phyloP scores from a whole-genome alignment of 2,888 invertebrate genomes.

The Cosmopolites sordidus region DNA sequence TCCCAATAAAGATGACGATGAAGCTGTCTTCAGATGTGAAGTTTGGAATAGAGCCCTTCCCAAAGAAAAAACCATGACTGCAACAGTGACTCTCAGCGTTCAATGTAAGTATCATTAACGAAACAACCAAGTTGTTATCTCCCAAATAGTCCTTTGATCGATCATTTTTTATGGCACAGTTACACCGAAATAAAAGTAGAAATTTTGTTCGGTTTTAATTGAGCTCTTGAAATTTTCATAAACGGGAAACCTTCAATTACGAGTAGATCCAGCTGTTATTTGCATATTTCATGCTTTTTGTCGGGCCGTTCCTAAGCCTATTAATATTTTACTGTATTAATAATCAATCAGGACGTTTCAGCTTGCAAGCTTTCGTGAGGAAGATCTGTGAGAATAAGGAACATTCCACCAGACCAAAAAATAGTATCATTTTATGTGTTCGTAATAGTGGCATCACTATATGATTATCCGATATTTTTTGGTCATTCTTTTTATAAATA shows the following conservation, averaged over 20 bases:
- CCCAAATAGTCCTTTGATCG: too few species aligned
- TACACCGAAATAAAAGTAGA: neutral
- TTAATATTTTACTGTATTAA: neutral
- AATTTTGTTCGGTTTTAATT: neutral
- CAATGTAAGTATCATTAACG: slow-evolving; percentile 76
- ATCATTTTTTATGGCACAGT: too few species aligned
- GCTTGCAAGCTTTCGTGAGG: too few species aligned
- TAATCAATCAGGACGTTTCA: neutral
- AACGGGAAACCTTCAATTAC: neutral
- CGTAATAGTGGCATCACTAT: too few species aligned
- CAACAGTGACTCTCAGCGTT: slow-evolving; percentile 76
- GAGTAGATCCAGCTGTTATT: neutral
- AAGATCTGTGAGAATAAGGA: too few species aligned
- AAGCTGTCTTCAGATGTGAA: slow-evolving; percentile 76
- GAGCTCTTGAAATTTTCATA: neutral
- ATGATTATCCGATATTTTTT: too few species aligned
- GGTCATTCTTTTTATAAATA: too few species aligned
- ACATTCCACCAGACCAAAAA: too few species aligned
- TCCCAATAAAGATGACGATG: slow-evolving; percentile 81
- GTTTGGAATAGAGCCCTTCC: slow-evolving; percentile 88
- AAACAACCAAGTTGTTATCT: too few species aligned
- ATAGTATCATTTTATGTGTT: too few species aligned
- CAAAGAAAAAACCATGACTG: slow-evolving; percentile 73
- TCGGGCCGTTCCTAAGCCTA: neutral
- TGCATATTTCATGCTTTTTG: neutral